These are phyloP conservation scores for Sminthurinus signatus DNA, from an alignment of 1,140 invertebrate genomes.

Conservation along the genomic window DNA sequence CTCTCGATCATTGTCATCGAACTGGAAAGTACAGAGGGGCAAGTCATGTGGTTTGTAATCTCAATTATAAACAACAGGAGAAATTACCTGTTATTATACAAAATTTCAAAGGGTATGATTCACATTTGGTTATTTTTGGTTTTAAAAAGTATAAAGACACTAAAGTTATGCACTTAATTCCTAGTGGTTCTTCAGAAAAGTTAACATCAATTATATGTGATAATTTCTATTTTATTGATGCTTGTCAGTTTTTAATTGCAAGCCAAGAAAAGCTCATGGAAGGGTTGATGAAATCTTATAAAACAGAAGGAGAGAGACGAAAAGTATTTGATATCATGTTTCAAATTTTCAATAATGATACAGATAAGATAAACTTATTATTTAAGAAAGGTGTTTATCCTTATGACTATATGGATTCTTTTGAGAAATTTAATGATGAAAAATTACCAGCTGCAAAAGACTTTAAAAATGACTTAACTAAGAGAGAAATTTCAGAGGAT, in stretches of 20 bases:
- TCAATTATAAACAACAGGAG: constrained; percentile 1
- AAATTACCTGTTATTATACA: constrained; percentile 13
- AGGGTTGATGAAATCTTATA: constrained; percentile 7
- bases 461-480: constrained; percentile 26
- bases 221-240: constrained; percentile 20
- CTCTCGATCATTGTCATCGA: constrained; percentile 14
- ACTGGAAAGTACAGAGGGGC: background rate
- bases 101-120: constrained; percentile 18
- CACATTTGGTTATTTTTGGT: constrained; percentile 15
- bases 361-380: background rate
- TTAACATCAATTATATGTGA: constrained; percentile 15
- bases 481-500: background rate
- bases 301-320: background rate
- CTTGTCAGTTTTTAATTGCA: constrained; percentile 8
- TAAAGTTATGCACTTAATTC: constrained; percentile 12
- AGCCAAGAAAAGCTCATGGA: constrained; percentile 5
- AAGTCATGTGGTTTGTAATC: background rate
- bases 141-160: constrained; percentile 4
- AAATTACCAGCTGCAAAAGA: constrained; percentile 24
- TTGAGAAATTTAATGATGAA: constrained; percentile 33
- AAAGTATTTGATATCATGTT: background rate
- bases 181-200: constrained; percentile 17
- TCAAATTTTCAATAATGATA: background rate
- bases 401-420: constrained; percentile 1
- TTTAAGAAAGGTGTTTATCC: background rate